These are phyloP conservation scores for Ranitomeya variabilis DNA, from an alignment of 2,113 vertebrate genomes.

Conservation along the genomic window DNA sequence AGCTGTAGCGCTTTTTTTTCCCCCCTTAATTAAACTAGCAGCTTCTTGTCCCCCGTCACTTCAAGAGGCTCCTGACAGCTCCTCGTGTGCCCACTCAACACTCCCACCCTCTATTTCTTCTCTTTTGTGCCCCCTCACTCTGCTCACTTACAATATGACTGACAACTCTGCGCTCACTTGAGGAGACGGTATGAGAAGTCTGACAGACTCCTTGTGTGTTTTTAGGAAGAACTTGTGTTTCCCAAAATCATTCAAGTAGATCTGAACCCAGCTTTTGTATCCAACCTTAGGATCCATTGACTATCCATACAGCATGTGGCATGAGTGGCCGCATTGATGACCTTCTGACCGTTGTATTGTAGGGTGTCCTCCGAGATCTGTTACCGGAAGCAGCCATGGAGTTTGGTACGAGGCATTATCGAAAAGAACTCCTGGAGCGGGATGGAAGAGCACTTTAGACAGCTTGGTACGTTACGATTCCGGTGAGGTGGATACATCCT, in stretches of 20 bases:
- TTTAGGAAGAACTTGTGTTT: neutral
- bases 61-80: neutral
- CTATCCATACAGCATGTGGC: neutral
- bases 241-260: neutral
- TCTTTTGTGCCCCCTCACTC: neutral
- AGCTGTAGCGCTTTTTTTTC: fast-evolving
- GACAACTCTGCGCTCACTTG: neutral
- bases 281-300: neutral
- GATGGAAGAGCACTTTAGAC: constrained; percentile 87
- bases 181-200: neutral
- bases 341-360: neutral
- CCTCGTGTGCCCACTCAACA: neutral
- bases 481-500: neutral
- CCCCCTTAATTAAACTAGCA: neutral
- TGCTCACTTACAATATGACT: neutral
- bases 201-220: neutral
- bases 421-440: constrained; percentile 92
- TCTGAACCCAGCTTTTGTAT: neutral
- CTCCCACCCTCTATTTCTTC: neutral
- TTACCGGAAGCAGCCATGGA: constrained; percentile 92
- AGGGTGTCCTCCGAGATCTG: constrained; percentile 91
- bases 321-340: neutral
- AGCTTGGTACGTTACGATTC: constrained; percentile 74
- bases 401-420: constrained; percentile 85
- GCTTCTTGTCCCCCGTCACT: neutral